These are phyloP conservation scores for Caerostris extrusa DNA, from an alignment of 1,140 invertebrate genomes.

Conservation along the genomic window DNA sequence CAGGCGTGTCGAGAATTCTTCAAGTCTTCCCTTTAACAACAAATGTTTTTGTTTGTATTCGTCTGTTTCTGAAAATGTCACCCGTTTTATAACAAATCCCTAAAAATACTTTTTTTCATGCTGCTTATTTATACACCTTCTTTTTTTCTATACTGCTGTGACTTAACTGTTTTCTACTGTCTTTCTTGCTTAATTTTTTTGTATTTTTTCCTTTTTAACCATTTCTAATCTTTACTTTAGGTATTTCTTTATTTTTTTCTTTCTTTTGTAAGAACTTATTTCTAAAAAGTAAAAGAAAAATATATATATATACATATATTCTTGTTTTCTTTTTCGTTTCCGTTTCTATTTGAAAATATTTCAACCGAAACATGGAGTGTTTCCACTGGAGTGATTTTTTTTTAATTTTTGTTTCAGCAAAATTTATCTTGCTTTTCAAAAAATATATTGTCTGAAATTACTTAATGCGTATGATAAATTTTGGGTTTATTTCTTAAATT, in stretches of 20 bases:
- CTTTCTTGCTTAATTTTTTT: neutral
- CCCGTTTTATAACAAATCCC: slow-evolving; percentile 63
- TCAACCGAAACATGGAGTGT: neutral
- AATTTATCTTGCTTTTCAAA: no score
- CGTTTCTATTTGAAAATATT: slow-evolving; percentile 46
- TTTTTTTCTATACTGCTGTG: neutral
- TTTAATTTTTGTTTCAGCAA: no score
- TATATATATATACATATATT: no score
- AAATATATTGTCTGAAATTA: no score
- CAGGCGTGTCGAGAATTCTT: slow-evolving; percentile 65
- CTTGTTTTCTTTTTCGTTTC: slow-evolving; percentile 19
- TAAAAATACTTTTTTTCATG: slow-evolving; percentile 3
- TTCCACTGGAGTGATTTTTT: neutral
- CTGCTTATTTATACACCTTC: slow-evolving; percentile 29
- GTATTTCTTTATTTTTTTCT: no score
- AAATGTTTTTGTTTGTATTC: slow-evolving; percentile 64
- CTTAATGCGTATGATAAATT: no score
- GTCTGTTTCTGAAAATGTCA: slow-evolving; percentile 63
- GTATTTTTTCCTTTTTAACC: slow-evolving; percentile 20
- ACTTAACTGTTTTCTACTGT: slow-evolving; percentile 29
- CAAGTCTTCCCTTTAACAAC: slow-evolving; percentile 58
- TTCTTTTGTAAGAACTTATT: neutral
- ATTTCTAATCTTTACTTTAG: slow-evolving; percentile 19
- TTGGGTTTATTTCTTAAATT: no score
- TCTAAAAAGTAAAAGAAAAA: neutral